phyloP scores from a whole-genome alignment of 2,113 vertebrate species.

The Craseonycteris thonglongyai region DNA sequence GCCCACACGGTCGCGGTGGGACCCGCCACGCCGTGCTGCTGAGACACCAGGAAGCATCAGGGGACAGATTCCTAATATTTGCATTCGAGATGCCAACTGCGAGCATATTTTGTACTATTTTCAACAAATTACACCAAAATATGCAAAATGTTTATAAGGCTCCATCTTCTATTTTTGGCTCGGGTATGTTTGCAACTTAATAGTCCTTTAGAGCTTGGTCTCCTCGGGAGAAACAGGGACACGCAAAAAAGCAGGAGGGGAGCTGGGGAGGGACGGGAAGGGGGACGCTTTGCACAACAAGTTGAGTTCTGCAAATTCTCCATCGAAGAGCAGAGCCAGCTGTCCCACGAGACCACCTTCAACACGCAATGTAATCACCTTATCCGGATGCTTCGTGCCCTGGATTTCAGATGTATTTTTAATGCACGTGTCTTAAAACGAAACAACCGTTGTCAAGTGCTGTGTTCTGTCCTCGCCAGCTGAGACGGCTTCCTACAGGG shows the following conservation, averaged over 20 bases:
- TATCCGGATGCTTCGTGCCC: slow-evolving; percentile 71
- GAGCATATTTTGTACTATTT: slow-evolving; percentile 81
- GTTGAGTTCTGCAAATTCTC: slow-evolving; percentile 45
- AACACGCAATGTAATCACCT: slow-evolving; percentile 69
- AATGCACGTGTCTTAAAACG: slow-evolving; percentile 73
- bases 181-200: slow-evolving; percentile 74
- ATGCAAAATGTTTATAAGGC: slow-evolving; percentile 81
- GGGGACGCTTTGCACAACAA: slow-evolving; percentile 29
- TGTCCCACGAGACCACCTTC: slow-evolving; percentile 59
- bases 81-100: slow-evolving; percentile 79
- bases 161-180: slow-evolving; percentile 78
- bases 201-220: slow-evolving; percentile 74
- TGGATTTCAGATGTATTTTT: slow-evolving; percentile 77
- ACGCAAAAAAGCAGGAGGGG: slow-evolving; percentile 19
- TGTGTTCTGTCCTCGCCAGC: neutral
- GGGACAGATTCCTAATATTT: slow-evolving; percentile 80
- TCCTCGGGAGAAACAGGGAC: slow-evolving; percentile 47
- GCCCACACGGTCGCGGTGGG: slow-evolving; percentile 55
- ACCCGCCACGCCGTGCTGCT: slow-evolving; percentile 43
- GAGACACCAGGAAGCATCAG: slow-evolving; percentile 70
- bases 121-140: slow-evolving; percentile 82
- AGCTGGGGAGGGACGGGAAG: neutral
- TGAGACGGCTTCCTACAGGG: slow-evolving; percentile 60
- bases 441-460: slow-evolving; percentile 71
- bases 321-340: slow-evolving; percentile 44